Percentiles rank a stretch among this genome's conserved stretches.
Evolutionary conservation across 2,888 invertebrate species (phyloP).

Genomic region (Andrena hattorfiana): DNA sequence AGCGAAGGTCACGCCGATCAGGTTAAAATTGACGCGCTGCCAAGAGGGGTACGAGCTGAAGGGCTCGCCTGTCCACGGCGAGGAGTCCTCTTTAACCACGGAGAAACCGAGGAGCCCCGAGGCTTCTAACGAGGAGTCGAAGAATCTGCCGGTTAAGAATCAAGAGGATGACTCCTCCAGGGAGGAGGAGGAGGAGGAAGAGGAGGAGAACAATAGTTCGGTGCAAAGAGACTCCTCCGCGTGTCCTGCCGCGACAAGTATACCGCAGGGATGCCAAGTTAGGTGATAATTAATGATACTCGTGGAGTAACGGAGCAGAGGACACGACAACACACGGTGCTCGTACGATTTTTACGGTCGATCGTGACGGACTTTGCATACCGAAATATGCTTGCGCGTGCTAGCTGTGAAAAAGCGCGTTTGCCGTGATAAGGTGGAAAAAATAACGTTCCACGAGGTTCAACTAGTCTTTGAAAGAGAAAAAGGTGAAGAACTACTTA

Average conservation of each 20-base stretch:
- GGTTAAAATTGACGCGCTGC: constrained; percentile 93
- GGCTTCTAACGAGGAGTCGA: constrained; percentile 46
- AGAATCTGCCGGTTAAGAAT: constrained; percentile 68
- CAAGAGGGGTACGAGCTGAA: constrained; percentile 90
- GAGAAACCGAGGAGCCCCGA: constrained; percentile 40
- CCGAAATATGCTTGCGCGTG: constrained; percentile 37
- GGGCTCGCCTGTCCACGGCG: constrained; percentile 75
- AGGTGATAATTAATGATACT: constrained; percentile 92
- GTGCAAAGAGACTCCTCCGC: constrained; percentile 80
- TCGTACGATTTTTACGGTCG: constrained; percentile 55
- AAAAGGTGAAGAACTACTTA: constrained; percentile 33
- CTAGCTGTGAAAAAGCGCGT: constrained; percentile 41
- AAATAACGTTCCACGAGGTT: constrained; percentile 42
- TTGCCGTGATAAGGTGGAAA: constrained; percentile 55
- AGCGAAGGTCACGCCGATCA: constrained; percentile 91
- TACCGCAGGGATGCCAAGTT: constrained; percentile 94
- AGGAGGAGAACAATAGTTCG: constrained; percentile 53
- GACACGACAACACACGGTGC: constrained; percentile 50
- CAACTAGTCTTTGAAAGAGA: constrained; percentile 22
- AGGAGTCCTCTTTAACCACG: constrained; percentile 43
- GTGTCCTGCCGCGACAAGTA: constrained; percentile 86
- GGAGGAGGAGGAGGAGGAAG: constrained; percentile 53
- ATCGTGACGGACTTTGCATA: constrained; percentile 49
- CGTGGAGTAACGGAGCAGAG: constrained; percentile 72
- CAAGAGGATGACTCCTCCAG: constrained; percentile 68